phyloP scores from a whole-genome alignment of 2,888 invertebrate genomes.

The Epiblema foenella region DNA sequence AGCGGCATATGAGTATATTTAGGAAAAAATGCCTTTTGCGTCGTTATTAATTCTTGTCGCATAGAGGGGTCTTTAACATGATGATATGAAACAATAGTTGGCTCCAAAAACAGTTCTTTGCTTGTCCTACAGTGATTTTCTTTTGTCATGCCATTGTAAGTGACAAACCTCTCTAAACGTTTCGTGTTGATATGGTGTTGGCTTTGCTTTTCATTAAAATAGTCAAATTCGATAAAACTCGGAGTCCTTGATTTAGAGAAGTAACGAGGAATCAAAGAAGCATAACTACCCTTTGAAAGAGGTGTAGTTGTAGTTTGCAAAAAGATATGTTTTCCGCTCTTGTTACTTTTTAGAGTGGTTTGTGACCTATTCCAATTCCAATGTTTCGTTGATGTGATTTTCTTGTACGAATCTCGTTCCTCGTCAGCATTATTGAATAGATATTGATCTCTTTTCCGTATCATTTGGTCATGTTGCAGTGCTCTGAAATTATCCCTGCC shows the following conservation, averaged over 20 bases:
- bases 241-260: conserved; percentile 54
- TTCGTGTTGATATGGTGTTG: conserved; percentile 46
- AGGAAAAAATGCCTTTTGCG: not conserved
- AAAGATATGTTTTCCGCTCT: conserved; percentile 65
- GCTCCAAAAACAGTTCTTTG: conserved; percentile 39
- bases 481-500: not conserved
- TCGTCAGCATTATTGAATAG: not conserved
- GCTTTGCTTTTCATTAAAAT: conserved; percentile 62
- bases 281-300: conserved; percentile 17
- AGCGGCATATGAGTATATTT: not conserved
- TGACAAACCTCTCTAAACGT: conserved; percentile 5
- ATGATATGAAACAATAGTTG: conserved; percentile 55
- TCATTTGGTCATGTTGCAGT: not conserved
- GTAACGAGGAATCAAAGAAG: not conserved
- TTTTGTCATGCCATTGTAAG: not conserved
- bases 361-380: conserved; percentile 61
- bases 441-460: not conserved
- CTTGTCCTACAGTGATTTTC: not conserved
- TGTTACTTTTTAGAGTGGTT: conserved; percentile 66
- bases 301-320: conserved; percentile 49
- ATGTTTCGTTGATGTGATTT: conserved; percentile 21
- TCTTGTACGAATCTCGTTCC: not conserved
- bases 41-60: conserved; percentile 29
- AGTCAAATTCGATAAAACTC: conserved; percentile 76
- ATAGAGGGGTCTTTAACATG: conserved; percentile 50